These are phyloP conservation scores for Caenorhabditis inopinata DNA, from an alignment of 1,140 invertebrate species.

Conservation along the genomic window DNA sequence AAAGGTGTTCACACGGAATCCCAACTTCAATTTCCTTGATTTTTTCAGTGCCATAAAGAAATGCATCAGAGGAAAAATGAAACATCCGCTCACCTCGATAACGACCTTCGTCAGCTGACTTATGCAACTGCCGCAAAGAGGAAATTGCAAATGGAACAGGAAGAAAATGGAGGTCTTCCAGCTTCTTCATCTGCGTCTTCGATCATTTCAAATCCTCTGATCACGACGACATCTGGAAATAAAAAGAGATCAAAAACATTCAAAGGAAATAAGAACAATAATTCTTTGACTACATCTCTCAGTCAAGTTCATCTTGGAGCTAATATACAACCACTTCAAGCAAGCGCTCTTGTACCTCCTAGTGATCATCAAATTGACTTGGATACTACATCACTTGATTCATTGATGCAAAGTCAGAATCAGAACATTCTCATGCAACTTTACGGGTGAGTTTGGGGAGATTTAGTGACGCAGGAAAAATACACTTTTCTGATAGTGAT, in stretches of 20 bases:
- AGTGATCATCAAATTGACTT: constrained; percentile 48
- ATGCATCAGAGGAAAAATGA: constrained; percentile 66
- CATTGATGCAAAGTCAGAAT: constrained; percentile 46
- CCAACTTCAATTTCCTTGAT: too few species aligned
- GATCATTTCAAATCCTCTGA: background rate
- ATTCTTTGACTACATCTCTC: background rate
- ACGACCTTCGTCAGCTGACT: constrained; percentile 60
- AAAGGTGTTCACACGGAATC: too few species aligned
- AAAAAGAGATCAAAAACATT: background rate
- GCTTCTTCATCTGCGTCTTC: background rate
- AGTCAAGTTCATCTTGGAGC: constrained; percentile 27
- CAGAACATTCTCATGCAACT: constrained; percentile 45
- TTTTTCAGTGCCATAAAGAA: constrained; percentile 62
- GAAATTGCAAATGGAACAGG: constrained; percentile 41
- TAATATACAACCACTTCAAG: background rate
- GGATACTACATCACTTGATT: constrained; percentile 40
- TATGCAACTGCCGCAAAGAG: constrained; percentile 65
- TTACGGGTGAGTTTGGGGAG: constrained; percentile 30
- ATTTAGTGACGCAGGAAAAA: background rate
- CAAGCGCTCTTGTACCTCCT: constrained; percentile 37
- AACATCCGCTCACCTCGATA: constrained; percentile 46
- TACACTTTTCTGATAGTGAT: too few species aligned
- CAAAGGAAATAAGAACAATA: background rate
- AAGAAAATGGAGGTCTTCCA: constrained; percentile 1
- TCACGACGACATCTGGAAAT: background rate